Evolutionary conservation across 2,888 invertebrate species (phyloP).

Genomic region (Andrena fulva): DNA sequence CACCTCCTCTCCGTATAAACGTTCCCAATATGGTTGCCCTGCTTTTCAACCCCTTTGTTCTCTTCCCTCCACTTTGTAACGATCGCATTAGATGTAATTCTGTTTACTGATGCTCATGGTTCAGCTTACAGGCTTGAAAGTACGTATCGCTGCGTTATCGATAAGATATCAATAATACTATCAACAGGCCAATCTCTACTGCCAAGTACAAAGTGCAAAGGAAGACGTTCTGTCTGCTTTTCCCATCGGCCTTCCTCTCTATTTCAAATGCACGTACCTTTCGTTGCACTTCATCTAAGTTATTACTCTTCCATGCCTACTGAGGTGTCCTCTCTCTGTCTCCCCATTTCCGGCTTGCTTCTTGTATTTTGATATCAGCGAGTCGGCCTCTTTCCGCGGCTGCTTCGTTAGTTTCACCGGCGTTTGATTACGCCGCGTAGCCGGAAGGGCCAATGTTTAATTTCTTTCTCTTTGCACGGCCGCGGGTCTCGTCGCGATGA

Average conservation of each 20-base stretch:
- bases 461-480: conserved; percentile 74
- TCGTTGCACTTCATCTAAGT: conserved; percentile 51
- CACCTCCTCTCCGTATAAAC: background rate
- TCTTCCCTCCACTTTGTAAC: conserved; percentile 2
- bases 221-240: background rate
- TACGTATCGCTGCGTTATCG: too few species aligned
- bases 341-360: background rate
- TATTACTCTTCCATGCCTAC: conserved; percentile 54
- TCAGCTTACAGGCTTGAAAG: background rate
- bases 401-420: conserved; percentile 64
- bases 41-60: background rate
- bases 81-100: conserved; percentile 14
- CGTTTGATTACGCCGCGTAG: conserved; percentile 77
- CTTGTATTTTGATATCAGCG: conserved; percentile 61
- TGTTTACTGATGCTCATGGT: background rate
- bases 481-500: conserved; percentile 60
- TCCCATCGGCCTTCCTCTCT: background rate
- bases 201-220: background rate
- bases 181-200: too few species aligned
- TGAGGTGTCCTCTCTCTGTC: conserved; percentile 11
- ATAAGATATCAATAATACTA: too few species aligned
- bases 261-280: conserved; percentile 2
- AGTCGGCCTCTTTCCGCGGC: conserved; percentile 29
- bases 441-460: conserved; percentile 77
- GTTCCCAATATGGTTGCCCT: conserved; percentile 30